Conservation (phyloP, 2,113 vertebrate genomes). For the Crotophaga sulcirostris region DNA sequence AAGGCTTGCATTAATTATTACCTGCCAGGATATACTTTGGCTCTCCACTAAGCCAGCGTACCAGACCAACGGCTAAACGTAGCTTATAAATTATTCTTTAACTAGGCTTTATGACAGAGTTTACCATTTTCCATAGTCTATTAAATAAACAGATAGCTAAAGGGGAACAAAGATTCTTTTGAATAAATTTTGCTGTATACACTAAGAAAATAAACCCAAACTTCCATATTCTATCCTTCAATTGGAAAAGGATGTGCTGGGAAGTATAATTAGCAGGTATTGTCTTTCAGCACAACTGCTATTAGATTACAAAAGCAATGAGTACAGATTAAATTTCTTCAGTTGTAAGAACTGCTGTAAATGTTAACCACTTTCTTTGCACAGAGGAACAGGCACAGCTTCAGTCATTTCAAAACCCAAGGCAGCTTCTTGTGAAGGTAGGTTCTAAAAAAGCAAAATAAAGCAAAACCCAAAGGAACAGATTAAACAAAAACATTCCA, state of each 20-base stretch:
- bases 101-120: background rate
- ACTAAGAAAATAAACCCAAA: background rate
- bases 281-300: slow-evolving; percentile 12
- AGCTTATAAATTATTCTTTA: slow-evolving; percentile 27
- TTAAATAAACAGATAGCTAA: slow-evolving; percentile 21
- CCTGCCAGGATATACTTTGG: slow-evolving; percentile 7
- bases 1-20: slow-evolving; percentile 27
- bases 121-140: background rate
- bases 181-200: background rate
- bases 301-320: background rate
- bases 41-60: background rate
- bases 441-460: background rate
- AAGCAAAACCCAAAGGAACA: background rate
- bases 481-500: background rate
- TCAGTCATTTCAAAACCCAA: background rate
- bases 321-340: background rate
- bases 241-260: background rate
- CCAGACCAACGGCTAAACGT: background rate
- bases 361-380: background rate
- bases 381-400: background rate
- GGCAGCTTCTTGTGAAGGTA: background rate
- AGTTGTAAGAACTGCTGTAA: background rate
- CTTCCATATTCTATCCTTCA: background rate
- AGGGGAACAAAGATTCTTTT: background rate
- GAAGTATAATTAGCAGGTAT: slow-evolving; percentile 34